Evolutionary conservation across 2,113 vertebrate genomes (phyloP).

Genomic region (Propithecus coquereli): DNA sequence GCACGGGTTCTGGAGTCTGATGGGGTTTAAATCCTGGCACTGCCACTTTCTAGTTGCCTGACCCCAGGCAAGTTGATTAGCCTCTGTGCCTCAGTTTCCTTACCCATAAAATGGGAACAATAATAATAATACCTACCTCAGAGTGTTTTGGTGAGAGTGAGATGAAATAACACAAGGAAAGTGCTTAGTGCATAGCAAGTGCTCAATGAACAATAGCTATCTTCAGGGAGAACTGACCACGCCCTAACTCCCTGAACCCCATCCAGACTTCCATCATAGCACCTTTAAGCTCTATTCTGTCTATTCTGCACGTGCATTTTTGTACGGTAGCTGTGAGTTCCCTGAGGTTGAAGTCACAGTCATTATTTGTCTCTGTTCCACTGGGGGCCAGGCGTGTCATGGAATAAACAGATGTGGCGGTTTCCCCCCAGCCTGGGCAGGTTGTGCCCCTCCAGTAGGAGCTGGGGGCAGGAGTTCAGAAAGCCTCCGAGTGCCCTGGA

Average conservation of each 20-base stretch:
- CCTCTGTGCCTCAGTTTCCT: neutral
- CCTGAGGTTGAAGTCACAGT: neutral
- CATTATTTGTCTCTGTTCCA: neutral
- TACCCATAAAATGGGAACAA: neutral
- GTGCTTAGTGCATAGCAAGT: neutral
- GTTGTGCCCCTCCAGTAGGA: neutral
- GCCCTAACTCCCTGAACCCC: neutral
- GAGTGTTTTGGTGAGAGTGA: too few species aligned
- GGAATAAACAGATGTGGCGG: neutral
- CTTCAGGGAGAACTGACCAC: neutral
- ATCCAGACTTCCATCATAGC: neutral
- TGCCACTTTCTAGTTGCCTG: neutral
- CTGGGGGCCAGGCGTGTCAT: accelerated
- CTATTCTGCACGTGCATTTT: neutral
- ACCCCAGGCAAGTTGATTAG: neutral
- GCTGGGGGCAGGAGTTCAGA: neutral
- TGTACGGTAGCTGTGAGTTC: neutral
- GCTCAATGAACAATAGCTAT: neutral
- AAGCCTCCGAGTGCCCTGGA: neutral
- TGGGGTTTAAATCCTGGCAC: neutral
- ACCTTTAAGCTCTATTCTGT: neutral
- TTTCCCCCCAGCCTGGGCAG: too few species aligned
- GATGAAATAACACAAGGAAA: neutral
- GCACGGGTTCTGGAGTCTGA: neutral
- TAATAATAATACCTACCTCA: too few species aligned